A percentile compares a stretch with the other conserved stretches of the same genome.
Evolutionary conservation across 2,888 invertebrate species (phyloP).

Genomic region (Strigamia transsilvanica): DNA sequence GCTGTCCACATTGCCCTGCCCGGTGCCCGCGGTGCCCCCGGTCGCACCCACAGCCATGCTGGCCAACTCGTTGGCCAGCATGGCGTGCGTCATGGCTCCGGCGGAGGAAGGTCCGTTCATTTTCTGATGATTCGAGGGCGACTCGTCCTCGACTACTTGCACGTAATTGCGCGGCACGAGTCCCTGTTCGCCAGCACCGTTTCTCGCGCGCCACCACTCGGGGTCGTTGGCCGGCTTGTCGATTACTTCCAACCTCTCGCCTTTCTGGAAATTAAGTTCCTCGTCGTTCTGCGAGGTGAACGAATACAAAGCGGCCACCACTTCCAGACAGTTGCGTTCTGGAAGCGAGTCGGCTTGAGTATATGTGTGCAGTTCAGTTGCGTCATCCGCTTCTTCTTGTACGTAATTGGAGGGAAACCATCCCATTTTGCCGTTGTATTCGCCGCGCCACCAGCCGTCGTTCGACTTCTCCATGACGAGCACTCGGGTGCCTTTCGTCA

Average conservation of each 20-base stretch:
- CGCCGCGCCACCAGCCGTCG: constrained; percentile 99
- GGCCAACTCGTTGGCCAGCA: constrained; percentile 51
- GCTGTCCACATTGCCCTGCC: constrained; percentile 67
- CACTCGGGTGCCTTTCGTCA: constrained; percentile 93
- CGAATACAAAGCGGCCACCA: constrained; percentile 93
- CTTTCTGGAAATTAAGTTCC: constrained; percentile 95
- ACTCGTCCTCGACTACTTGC: constrained; percentile 69
- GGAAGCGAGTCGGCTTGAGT: constrained; percentile 92
- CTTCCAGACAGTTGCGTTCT: constrained; percentile 71
- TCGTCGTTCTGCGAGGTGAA: constrained; percentile 92
- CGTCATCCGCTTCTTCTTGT: constrained; percentile 60
- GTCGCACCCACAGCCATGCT: constrained; percentile 62
- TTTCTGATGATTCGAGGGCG: constrained; percentile 54
- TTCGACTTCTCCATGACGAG: constrained; percentile 97
- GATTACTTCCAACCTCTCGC: constrained; percentile 93
- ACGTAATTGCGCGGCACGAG: constrained; percentile 95
- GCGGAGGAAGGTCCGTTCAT: constrained; percentile 56
- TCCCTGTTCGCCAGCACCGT: constrained; percentile 89
- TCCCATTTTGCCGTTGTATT: constrained; percentile 72
- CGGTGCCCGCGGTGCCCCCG: constrained; percentile 52
- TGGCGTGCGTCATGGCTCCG: constrained; percentile 62
- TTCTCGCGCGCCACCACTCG: constrained; percentile 97
- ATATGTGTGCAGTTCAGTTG: constrained; percentile 84
- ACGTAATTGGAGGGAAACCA: constrained; percentile 99
- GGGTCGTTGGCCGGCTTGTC: constrained; percentile 97